These are phyloP conservation scores for Drosophila pseudoananassae DNA, from an alignment of 1,140 invertebrate species.

Conservation along the genomic window DNA sequence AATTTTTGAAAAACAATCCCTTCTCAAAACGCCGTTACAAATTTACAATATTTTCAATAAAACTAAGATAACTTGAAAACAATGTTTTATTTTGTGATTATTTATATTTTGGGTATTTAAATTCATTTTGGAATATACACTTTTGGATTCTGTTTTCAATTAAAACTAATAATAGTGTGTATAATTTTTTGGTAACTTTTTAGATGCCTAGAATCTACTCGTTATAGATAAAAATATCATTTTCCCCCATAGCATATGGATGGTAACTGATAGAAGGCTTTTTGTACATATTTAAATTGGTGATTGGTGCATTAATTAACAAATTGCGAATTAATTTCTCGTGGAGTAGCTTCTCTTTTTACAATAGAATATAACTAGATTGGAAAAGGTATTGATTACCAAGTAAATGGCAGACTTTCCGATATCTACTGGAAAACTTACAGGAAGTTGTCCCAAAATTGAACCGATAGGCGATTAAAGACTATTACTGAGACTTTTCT, in stretches of 20 bases:
- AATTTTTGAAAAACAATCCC: neutral
- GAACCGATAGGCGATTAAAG: neutral
- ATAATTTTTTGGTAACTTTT: conserved; percentile 8
- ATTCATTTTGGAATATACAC: neutral
- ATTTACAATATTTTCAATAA: conserved; percentile 23
- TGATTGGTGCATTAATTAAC: conserved; percentile 1
- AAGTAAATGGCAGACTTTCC: conserved; percentile 6
- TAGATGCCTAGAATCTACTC: neutral
- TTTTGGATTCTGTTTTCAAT: conserved; percentile 4
- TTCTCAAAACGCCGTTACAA: conserved; percentile 4
- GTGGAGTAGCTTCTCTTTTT: conserved; percentile 1
- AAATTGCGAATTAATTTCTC: conserved; percentile 1
- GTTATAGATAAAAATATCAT: conserved; percentile 13
- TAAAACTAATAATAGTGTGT: conserved; percentile 8
- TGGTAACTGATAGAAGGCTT: conserved; percentile 5
- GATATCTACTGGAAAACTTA: conserved; percentile 7
- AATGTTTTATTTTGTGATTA: neutral
- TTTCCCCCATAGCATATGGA: neutral
- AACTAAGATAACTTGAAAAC: conserved; percentile 4
- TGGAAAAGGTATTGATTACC: neutral
- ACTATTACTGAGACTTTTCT: conserved; percentile 48
- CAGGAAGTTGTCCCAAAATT: conserved; percentile 11
- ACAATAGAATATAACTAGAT: conserved; percentile 10
- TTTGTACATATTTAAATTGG: conserved; percentile 13
- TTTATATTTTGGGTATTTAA: neutral